Percentiles rank a stretch among this genome's conserved stretches.
These are phyloP conservation scores for Chrysogorgia sp. DNA, from an alignment of 92 coral and sea anemone genomes.

Conservation along the genomic window DNA sequence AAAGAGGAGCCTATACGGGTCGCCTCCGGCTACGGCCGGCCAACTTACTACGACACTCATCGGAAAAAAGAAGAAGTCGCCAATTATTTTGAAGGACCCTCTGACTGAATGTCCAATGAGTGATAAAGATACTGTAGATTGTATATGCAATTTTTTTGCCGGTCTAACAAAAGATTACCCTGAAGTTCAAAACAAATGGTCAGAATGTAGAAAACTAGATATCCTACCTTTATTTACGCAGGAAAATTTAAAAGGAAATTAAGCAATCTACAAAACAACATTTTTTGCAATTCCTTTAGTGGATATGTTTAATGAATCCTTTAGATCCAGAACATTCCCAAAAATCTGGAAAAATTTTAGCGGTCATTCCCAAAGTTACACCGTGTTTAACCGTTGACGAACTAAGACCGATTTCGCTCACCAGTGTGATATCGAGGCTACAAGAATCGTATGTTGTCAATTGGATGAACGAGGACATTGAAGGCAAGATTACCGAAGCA, in stretches of 20 bases:
- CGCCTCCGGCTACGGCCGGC: no score
- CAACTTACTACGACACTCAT: no score
- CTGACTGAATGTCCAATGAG: background rate
- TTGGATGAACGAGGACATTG: constrained; percentile 4
- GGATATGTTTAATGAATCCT: background rate
- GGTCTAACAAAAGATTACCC: constrained; percentile 18
- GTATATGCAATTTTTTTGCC: background rate
- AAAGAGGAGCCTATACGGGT: no score
- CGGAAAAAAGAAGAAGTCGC: constrained; percentile 4
- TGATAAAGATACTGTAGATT: constrained; percentile 6
- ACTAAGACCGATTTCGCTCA: constrained; percentile 8
- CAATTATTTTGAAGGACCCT: background rate
- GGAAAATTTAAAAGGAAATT: background rate
- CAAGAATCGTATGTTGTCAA: constrained; percentile 4
- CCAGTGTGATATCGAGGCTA: background rate
- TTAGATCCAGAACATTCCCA: background rate
- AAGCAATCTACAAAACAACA: background rate
- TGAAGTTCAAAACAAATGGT: constrained; percentile 1
- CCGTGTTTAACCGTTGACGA: background rate
- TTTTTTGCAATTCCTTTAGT: constrained; percentile 16
- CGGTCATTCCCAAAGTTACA: background rate
- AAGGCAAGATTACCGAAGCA: background rate
- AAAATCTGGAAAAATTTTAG: constrained; percentile 4
- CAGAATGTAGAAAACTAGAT: background rate
- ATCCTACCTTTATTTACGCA: background rate